phyloP scores from a whole-genome alignment of 2,888 invertebrate genomes.

The Euplagia quadripunctaria region DNA sequence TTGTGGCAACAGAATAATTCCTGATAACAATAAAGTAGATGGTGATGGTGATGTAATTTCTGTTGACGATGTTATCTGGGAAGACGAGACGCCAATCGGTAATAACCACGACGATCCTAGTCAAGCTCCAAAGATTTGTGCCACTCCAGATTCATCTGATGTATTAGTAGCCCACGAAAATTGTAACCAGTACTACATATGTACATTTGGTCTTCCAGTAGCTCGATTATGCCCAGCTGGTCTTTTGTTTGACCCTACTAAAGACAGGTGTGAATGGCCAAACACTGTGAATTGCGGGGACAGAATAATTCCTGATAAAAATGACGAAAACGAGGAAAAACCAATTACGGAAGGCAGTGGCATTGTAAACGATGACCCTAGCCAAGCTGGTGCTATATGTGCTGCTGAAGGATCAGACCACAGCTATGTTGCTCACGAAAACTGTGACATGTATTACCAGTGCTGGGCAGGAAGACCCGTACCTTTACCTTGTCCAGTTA shows the following conservation, averaged over 20 bases:
- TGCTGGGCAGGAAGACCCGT: slow-evolving; percentile 46
- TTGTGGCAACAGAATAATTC: slow-evolving; percentile 37
- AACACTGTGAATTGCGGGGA: slow-evolving; percentile 54
- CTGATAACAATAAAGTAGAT: not conserved
- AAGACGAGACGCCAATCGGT: slow-evolving; percentile 34
- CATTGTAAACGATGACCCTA: slow-evolving; percentile 34
- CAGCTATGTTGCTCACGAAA: slow-evolving; percentile 48
- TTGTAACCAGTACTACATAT: slow-evolving; percentile 62
- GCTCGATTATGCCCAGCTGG: slow-evolving; percentile 39
- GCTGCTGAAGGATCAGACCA: slow-evolving; percentile 44
- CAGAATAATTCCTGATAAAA: slow-evolving; percentile 42
- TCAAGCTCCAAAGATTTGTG: slow-evolving; percentile 56
- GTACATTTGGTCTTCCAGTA: slow-evolving; percentile 50
- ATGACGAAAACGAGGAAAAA: slow-evolving; percentile 12
- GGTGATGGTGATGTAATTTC: too few species aligned
- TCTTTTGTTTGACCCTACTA: slow-evolving; percentile 52
- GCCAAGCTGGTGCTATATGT: slow-evolving; percentile 52
- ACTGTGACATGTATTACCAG: slow-evolving; percentile 52
- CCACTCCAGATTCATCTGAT: slow-evolving; percentile 48
- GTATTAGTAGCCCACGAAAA: slow-evolving; percentile 59
- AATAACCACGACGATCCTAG: slow-evolving; percentile 46
- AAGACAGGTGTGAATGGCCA: slow-evolving; percentile 57
- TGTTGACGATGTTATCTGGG: slow-evolving; percentile 5
- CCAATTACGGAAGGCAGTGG: slow-evolving; percentile 10
- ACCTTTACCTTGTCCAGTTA: slow-evolving; percentile 31